Percentiles rank a stretch among this genome's conserved stretches.
Evolutionary conservation across 2,113 vertebrate genomes (phyloP).

Genomic region (Tachycineta bicolor): DNA sequence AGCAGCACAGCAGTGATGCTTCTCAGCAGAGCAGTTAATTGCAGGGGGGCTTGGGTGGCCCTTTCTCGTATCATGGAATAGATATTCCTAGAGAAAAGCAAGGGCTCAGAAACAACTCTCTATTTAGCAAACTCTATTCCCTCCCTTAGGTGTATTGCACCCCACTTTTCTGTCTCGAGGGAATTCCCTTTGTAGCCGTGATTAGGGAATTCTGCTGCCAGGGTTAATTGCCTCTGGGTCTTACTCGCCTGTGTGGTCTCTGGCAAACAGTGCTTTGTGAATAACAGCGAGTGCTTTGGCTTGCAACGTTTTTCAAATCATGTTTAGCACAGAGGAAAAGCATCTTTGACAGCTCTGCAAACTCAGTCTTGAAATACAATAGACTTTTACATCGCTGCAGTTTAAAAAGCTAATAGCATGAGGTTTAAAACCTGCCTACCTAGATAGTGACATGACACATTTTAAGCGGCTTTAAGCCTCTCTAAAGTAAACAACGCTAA

Average conservation of each 20-base stretch:
- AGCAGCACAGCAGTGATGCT: not conserved
- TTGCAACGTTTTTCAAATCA: not conserved
- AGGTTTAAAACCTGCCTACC: not conserved
- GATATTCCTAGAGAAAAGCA: not conserved
- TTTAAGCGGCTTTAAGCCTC: not conserved
- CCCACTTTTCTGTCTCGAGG: not conserved
- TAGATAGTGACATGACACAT: not conserved
- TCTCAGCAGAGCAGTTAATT: not conserved
- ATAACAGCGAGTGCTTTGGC: not conserved
- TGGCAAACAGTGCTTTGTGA: not conserved
- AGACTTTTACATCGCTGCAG: not conserved
- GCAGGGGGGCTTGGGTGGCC: not conserved
- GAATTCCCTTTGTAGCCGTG: fast-evolving
- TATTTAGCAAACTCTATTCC: not conserved
- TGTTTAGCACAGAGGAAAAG: slow-evolving; percentile 15
- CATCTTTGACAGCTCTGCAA: slow-evolving; percentile 11
- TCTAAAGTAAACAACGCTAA: not conserved
- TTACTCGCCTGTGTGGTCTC: not conserved
- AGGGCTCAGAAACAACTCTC: not conserved
- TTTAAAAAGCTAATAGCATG: slow-evolving; percentile 22
- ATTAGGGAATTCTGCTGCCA: not conserved
- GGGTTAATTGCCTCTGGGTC: not conserved
- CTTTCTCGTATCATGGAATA: not conserved
- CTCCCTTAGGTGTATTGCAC: not conserved
- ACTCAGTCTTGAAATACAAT: slow-evolving; percentile 2